Conservation (phyloP, 2,888 invertebrate species). For the Harpagoxenus sublaevis region DNA sequence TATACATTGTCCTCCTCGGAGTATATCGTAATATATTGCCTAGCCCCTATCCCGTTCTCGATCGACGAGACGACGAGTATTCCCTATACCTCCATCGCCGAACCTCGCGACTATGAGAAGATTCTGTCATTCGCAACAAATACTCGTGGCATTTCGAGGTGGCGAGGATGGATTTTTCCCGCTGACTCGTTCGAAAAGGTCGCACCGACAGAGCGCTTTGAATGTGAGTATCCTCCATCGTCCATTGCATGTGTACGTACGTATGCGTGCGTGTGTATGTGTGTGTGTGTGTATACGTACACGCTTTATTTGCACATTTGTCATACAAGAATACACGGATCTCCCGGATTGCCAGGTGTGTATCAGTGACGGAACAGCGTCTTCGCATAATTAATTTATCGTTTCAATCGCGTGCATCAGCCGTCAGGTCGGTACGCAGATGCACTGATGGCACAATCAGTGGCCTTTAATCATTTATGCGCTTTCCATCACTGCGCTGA, state of each 20-base stretch:
- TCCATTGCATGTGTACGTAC: background rate
- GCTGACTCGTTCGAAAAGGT: constrained; percentile 66
- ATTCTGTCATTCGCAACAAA: constrained; percentile 76
- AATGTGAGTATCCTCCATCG: constrained; percentile 38
- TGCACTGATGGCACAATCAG: constrained; percentile 27
- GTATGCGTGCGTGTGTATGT: background rate
- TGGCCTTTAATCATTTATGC: constrained; percentile 62
- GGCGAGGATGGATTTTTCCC: constrained; percentile 68
- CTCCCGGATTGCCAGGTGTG: constrained; percentile 23
- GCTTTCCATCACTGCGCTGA: constrained; percentile 17
- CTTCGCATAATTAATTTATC: constrained; percentile 64
- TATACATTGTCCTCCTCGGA: background rate
- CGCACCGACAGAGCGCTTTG: constrained; percentile 65
- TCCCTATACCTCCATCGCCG: constrained; percentile 7
- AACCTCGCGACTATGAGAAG: constrained; percentile 65
- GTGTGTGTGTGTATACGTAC: constrained; percentile 8
- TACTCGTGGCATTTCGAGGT: constrained; percentile 74
- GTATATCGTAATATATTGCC: constrained; percentile 31
- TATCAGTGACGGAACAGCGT: constrained; percentile 38
- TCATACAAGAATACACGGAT: constrained; percentile 25
- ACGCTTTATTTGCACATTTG: constrained; percentile 50
- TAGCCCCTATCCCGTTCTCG: constrained; percentile 37
- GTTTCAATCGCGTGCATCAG: constrained; percentile 34
- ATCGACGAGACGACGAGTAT: constrained; percentile 9
- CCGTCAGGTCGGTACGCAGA: constrained; percentile 1